phyloP scores from a whole-genome alignment of 1,140 invertebrate species.

The Drosophila mayri region DNA sequence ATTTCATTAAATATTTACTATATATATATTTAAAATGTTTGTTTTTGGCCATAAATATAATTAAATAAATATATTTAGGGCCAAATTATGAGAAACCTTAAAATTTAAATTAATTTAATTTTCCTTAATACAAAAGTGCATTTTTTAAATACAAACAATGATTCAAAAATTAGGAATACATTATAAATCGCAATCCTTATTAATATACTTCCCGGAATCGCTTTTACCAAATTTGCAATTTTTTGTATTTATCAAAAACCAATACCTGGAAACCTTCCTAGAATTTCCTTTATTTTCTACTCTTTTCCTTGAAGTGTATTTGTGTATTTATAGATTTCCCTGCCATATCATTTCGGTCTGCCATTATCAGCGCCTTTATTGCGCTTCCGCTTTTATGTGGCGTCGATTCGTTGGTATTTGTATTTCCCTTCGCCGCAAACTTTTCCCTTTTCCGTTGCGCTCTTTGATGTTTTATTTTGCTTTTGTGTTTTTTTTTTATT shows the following conservation, averaged over 20 bases:
- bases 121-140: background rate
- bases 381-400: constrained; percentile 36
- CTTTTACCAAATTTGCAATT: background rate
- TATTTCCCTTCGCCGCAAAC: constrained; percentile 24
- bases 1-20: background rate
- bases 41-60: background rate
- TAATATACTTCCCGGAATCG: background rate
- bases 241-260: background rate
- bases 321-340: constrained; percentile 30
- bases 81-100: background rate
- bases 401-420: constrained; percentile 27
- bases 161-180: background rate
- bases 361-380: constrained; percentile 51
- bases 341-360: constrained; percentile 26
- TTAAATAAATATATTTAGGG: background rate
- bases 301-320: background rate
- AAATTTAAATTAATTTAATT: background rate
- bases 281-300: background rate
- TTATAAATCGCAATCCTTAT: background rate
- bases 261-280: too few species aligned
- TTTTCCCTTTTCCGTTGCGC: constrained; percentile 25
- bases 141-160: background rate
- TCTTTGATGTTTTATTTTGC: constrained; percentile 42
- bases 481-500: background rate
- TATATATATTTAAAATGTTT: too few species aligned